Base-by-base conservation (phyloP, 2,888 invertebrate genomes). In the Mythimna impura region DNA sequence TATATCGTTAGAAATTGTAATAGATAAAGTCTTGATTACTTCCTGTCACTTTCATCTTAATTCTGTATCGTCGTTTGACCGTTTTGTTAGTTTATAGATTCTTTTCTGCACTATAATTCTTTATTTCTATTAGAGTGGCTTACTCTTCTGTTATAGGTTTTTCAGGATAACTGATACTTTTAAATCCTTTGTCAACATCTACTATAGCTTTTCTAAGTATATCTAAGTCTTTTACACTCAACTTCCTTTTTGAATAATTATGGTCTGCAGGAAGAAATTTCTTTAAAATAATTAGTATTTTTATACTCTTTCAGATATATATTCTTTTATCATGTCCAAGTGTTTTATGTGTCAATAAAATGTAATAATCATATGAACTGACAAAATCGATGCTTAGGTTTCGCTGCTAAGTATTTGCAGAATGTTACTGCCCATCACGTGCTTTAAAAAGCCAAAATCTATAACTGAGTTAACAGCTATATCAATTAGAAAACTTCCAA, bases 1-100 rank as follows among this genome's bases (percentile, higher is more conserved):
- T 68, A n/a, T 57, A 17, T 36, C 3, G 47, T 71, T 73, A 73
- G 67, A 72, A 67, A 64, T 55, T 55, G 47, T 17, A 20, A 7
- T 47, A 7, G 43, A 47, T 63, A 55, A 47, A 52, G 43, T 76
- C 30, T 58, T 6, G 17, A 40, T 50, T 50, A 17, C n/a, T 54
- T 79, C 64, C 68, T 62, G 57, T 62, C 30, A 14, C 30, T 63
- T 47, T 64, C 47, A 55, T 65, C 20, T 57, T 50, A 8, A 17
- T 61, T 20, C 43, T 30, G 57, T 40, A 9, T 10, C 22, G n/a
- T 30, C 10, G 14, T 20, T 25, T n/a, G 8, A 9, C 9, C 12
- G 14, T 47, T 20, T 7, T 47, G 3, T 47, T 17, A 47, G 2
- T 47, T 47, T 0, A 47, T 47, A 47, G 47, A 47, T 47, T 73